Evolutionary conservation across 2,113 vertebrate species (phyloP), one percentile per base, ranked within the genome.

Genomic region (Scopus umbretta): DNA sequence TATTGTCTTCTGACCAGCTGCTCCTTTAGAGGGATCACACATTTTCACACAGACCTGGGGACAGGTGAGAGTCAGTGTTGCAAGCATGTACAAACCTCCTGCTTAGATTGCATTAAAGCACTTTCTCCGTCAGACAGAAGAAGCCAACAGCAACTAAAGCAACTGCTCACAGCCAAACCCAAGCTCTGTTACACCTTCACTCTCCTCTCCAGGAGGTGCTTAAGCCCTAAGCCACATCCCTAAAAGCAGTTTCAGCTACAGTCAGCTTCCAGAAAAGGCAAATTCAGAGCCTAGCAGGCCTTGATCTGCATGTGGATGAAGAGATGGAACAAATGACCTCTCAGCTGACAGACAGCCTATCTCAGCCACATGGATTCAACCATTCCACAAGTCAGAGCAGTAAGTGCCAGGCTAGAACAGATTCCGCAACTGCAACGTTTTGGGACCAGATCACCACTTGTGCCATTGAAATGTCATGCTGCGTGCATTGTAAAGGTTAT

Each of bases 41-140:
- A 99, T 99, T 92, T 99, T 99, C 89, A 99, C 98, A 95, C 99
- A 99, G 85, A 99, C 99, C 99, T 99, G 68, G 94, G 47, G 43
- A 97, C 30, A 97, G 72, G 9, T 10, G 62, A 95, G 63, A 94
- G 94, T 92, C 63, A 95, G 90, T 45, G 42, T 42, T 68, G 75
- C 49, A 80, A 86, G 42, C 19, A 66, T 7, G 20, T 65, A 43
- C 20, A 80, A 58, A 68, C 5, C 50, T 84, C 25, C 12, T 36
- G 16, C 55, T 76, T n/a, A 45, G 26, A 86, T 34, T 58, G 76
- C 40, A 50, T 38, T 65, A 61, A 53, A 83, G 36, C 27, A 76
- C 11, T 6, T 23, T 47, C 23, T 84, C 21, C 2, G 10, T 27
- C 43, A 75, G 25, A 32, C 12, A 79, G n/a, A 91, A 75, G 40